These are phyloP conservation scores for Plestiodon gilberti DNA, from an alignment of 2,113 vertebrate genomes.

Conservation along the genomic window DNA sequence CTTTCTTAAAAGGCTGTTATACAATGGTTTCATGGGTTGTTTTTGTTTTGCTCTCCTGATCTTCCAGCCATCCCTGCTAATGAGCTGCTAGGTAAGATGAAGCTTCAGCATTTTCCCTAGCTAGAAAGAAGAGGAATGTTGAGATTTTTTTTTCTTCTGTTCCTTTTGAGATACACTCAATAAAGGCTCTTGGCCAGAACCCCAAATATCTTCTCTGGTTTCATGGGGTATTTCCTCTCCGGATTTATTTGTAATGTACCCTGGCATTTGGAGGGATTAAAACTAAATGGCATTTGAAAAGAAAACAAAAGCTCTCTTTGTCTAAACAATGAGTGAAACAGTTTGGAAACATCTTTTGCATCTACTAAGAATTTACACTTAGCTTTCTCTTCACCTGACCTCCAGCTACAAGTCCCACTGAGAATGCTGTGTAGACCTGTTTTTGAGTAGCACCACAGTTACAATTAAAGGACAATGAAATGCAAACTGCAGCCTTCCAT, in stretches of 20 bases:
- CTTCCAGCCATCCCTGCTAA: not conserved
- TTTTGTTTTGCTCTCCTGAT: not conserved
- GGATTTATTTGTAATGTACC: slow-evolving; percentile 53
- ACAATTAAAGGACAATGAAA: not conserved
- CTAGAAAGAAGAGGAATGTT: not conserved
- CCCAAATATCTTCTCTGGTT: slow-evolving; percentile 31
- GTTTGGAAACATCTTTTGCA: not conserved
- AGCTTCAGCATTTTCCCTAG: not conserved
- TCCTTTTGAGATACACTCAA: slow-evolving; percentile 22
- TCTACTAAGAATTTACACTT: not conserved
- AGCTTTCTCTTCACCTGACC: not conserved
- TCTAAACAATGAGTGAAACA: not conserved
- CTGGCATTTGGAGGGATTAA: slow-evolving; percentile 42
- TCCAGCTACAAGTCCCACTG: not conserved
- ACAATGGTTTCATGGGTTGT: not conserved
- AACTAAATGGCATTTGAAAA: slow-evolving; percentile 36
- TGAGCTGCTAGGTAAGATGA: not conserved
- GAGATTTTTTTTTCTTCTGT: not conserved
- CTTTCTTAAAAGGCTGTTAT: too few species aligned
- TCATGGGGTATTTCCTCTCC: slow-evolving; percentile 31
- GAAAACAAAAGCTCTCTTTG: slow-evolving; percentile 38
- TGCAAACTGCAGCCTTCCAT: not conserved
- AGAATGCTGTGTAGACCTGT: not conserved
- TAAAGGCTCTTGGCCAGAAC: not conserved
- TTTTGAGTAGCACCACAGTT: not conserved